These are phyloP conservation scores for Parochlus steinenii DNA, from an alignment of 2,888 invertebrate species.

Conservation along the genomic window DNA sequence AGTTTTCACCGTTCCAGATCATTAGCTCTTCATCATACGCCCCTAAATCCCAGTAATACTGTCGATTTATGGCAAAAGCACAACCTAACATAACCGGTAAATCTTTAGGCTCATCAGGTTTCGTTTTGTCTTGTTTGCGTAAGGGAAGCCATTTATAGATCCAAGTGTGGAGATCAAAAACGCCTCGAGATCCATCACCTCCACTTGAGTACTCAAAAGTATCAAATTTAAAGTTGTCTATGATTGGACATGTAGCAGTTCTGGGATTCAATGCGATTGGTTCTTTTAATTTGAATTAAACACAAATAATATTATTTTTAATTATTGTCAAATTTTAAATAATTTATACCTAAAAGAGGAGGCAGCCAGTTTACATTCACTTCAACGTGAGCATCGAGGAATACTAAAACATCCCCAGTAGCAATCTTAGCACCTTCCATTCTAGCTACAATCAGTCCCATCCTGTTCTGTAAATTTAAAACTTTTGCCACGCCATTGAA, in stretches of 20 bases:
- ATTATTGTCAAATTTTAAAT: too few relatives aligned
- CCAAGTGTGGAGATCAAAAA: too few relatives aligned
- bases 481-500: conserved; percentile 42
- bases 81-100: conserved; percentile 97
- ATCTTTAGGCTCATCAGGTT: conserved; percentile 28
- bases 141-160: conserved; percentile 3
- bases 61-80: conserved; percentile 76
- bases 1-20: conserved; percentile 54
- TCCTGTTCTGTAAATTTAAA: conserved; percentile 58
- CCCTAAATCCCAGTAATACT: conserved; percentile 81
- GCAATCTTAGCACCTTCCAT: conserved; percentile 72
- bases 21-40: conserved; percentile 67
- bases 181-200: conserved; percentile 9
- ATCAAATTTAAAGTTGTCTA: conserved; percentile 2
- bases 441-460: conserved; percentile 78
- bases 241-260: conserved; percentile 9
- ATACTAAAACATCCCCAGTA: conserved; percentile 70
- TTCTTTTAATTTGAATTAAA: too few relatives aligned
- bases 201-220: conserved; percentile 6
- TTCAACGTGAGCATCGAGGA: conserved; percentile 90
- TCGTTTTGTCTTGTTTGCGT: conserved; percentile 13
- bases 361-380: conserved; percentile 58
- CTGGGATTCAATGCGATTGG: conserved; percentile 8
- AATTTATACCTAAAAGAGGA: conserved; percentile 35
- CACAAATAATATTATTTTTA: too few relatives aligned